Evolutionary conservation across 2,113 vertebrate genomes (phyloP).

Genomic region (Datnioides undecimradiatus): DNA sequence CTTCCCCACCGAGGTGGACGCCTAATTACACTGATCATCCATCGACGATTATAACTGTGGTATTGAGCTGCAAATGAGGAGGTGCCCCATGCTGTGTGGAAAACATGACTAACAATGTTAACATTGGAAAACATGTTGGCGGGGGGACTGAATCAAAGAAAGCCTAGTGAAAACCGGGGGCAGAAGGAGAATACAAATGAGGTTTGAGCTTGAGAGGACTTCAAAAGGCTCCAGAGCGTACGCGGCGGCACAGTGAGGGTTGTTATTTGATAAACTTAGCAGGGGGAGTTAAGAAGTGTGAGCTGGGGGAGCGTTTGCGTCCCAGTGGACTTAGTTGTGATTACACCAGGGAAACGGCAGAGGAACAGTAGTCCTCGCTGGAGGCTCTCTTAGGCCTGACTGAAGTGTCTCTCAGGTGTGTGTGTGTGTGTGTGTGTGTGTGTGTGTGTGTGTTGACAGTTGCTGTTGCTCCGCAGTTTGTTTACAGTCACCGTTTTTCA

Average conservation of each 20-base stretch:
- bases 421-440: too few species aligned
- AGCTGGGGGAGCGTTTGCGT: conserved; percentile 32
- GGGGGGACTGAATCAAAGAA: conserved; percentile 62
- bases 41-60: conserved; percentile 34
- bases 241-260: conserved; percentile 28
- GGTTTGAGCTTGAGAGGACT: conserved; percentile 54
- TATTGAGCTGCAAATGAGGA: conserved; percentile 51
- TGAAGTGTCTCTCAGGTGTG: conserved; percentile 17
- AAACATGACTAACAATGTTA: conserved; percentile 68
- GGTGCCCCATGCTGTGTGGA: conserved; percentile 52
- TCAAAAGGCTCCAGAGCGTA: conserved; percentile 47
- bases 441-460: conserved; percentile 11
- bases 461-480: neutral
- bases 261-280: conserved; percentile 65
- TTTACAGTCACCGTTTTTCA: conserved; percentile 25
- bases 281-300: conserved; percentile 30
- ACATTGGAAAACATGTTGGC: conserved; percentile 51
- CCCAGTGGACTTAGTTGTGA: conserved; percentile 49
- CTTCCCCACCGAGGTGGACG: conserved; percentile 12
- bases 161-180: conserved; percentile 41
- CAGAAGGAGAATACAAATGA: conserved; percentile 67
- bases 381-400: neutral
- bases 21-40: conserved; percentile 59
- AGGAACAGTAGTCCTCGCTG: neutral
- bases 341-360: conserved; percentile 17